phyloP scores from a whole-genome alignment of 2,797 vertebrate genomes.

The Argya squamiceps region DNA sequence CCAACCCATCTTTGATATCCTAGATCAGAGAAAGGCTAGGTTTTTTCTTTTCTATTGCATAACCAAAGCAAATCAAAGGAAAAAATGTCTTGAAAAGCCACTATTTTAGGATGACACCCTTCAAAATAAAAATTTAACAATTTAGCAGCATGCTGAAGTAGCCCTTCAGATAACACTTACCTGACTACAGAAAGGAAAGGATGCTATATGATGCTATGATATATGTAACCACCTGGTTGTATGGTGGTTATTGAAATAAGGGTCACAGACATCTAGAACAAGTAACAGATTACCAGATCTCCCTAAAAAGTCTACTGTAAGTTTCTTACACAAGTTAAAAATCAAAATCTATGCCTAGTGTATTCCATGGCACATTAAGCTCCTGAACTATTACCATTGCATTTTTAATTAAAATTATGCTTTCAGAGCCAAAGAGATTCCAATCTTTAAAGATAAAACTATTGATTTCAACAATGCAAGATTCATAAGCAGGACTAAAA shows the following conservation, averaged over 20 bases:
- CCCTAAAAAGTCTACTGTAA: background rate
- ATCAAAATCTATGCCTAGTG: background rate
- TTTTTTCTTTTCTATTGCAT: background rate
- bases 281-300: background rate
- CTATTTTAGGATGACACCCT: background rate
- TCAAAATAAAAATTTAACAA: background rate
- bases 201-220: background rate
- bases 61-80: background rate
- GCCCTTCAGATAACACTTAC: background rate
- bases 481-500: background rate
- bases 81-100: background rate
- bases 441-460: background rate
- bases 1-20: background rate
- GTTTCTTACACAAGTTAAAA: background rate
- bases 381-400: background rate
- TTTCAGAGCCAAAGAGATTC: background rate
- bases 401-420: background rate
- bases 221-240: background rate
- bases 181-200: background rate
- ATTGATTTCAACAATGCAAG: background rate
- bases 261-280: background rate
- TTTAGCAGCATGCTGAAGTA: background rate
- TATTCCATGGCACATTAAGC: background rate
- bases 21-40: background rate
- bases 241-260: background rate